A percentile compares a stretch with the other conserved stretches of the same genome.
Conservation (phyloP, 2,113 vertebrate genomes). For the Gadus chalcogrammus region DNA sequence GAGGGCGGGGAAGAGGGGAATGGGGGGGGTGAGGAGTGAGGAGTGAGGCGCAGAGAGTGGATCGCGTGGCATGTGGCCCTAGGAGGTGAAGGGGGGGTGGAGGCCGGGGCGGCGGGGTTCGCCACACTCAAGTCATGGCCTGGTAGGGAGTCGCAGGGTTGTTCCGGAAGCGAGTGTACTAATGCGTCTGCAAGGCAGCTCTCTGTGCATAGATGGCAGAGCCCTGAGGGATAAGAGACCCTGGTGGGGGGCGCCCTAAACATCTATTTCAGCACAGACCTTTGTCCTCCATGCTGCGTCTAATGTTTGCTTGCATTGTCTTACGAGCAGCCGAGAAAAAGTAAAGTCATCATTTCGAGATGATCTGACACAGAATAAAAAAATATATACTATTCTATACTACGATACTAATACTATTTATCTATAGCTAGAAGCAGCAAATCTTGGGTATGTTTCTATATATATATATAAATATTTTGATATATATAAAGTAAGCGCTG, state of each 20-base stretch:
- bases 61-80: slow-evolving; percentile 74
- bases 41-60: slow-evolving; percentile 23
- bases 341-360: no score
- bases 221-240: no score
- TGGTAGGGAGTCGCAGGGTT: slow-evolving; percentile 29
- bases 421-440: background rate
- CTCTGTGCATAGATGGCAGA: background rate
- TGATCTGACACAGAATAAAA: no score
- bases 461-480: background rate
- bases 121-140: background rate
- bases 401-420: no score
- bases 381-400: no score
- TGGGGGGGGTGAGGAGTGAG: slow-evolving; percentile 25
- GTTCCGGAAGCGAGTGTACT: slow-evolving; percentile 39
- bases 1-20: slow-evolving; percentile 42
- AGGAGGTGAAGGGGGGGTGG: slow-evolving; percentile 36
- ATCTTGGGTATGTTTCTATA: background rate
- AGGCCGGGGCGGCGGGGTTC: no score
- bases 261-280: no score
- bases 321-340: no score
- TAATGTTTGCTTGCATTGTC: no score
- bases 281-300: no score
- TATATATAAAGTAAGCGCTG: background rate
- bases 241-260: no score
- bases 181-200: background rate